Percentiles rank a stretch among this genome's conserved stretches.
Evolutionary conservation across 2,797 vertebrate genomes (phyloP).

Genomic region (Cheirogaleus major): DNA sequence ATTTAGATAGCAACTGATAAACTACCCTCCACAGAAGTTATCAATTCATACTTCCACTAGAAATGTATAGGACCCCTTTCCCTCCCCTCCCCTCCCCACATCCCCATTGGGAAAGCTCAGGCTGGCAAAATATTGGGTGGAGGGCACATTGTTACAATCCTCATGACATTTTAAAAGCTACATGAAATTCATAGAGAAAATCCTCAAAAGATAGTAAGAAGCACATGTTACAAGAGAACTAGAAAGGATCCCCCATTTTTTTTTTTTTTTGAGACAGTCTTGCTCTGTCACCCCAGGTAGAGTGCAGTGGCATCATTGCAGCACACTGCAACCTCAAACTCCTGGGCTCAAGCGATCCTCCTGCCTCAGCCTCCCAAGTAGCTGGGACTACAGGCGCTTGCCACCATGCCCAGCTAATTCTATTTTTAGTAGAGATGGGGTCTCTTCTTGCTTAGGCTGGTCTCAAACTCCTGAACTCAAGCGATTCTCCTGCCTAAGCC

Average conservation of each 20-base stretch:
- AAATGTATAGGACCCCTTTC: background rate
- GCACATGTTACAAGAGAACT: background rate
- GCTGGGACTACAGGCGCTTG: too few species aligned
- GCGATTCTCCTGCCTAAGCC: too few species aligned
- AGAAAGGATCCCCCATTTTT: background rate
- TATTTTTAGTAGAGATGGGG: too few species aligned
- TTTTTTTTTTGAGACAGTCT: too few species aligned
- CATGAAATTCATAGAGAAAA: background rate
- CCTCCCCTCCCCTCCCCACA: background rate
- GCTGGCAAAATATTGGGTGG: background rate
- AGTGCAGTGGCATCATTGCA: too few species aligned
- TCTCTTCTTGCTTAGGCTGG: too few species aligned
- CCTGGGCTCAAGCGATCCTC: too few species aligned
- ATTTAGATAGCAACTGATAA: background rate
- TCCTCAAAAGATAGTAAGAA: constrained; percentile 18
- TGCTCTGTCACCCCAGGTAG: too few species aligned
- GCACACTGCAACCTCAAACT: too few species aligned
- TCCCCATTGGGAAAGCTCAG: background rate
- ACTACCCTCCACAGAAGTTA: background rate
- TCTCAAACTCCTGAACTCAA: too few species aligned
- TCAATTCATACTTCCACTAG: background rate
- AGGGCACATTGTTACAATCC: background rate
- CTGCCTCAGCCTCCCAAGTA: too few species aligned
- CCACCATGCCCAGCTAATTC: too few species aligned
- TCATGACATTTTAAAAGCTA: constrained; percentile 3